These are phyloP conservation scores for Ptiloglossa arizonensis DNA, from an alignment of 1,140 invertebrate genomes.

Conservation along the genomic window DNA sequence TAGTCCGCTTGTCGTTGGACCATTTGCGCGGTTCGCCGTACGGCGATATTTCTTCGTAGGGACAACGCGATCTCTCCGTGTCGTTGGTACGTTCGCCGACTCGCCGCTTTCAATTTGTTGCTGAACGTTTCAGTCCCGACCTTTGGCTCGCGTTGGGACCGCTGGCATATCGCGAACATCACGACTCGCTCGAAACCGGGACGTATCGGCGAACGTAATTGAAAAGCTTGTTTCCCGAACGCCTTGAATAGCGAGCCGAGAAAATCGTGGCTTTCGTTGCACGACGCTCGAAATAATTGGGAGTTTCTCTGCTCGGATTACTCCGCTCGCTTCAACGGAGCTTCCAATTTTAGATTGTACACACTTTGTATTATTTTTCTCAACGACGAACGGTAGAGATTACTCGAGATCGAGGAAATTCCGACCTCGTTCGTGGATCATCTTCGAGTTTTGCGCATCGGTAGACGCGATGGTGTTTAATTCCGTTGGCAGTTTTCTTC, in stretches of 20 bases:
- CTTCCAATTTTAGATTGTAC: too few species aligned
- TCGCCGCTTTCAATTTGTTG: slow-evolving; percentile 38
- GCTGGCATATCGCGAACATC: not conserved
- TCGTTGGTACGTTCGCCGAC: not conserved
- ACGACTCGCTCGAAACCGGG: not conserved
- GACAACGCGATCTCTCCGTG: slow-evolving; percentile 23
- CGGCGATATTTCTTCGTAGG: slow-evolving; percentile 5
- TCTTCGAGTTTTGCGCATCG: too few species aligned
- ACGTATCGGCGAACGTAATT: not conserved
- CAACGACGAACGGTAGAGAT: too few species aligned
- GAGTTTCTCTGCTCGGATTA: too few species aligned
- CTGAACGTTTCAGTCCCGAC: slow-evolving; percentile 11
- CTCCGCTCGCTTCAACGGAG: too few species aligned
- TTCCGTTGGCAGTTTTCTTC: too few species aligned
- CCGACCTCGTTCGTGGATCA: too few species aligned
- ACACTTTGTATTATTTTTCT: too few species aligned
- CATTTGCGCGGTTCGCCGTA: not conserved
- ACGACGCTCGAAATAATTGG: not conserved
- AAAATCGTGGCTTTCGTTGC: not conserved
- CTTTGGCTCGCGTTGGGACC: slow-evolving; percentile 25
- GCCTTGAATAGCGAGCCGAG: not conserved
- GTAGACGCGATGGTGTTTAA: too few species aligned
- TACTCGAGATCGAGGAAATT: too few species aligned
- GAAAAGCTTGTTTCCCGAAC: not conserved
- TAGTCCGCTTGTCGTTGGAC: slow-evolving; percentile 1